Evolutionary conservation across 2,797 vertebrate species (phyloP).

Genomic region (Oreochromis mossambicus): DNA sequence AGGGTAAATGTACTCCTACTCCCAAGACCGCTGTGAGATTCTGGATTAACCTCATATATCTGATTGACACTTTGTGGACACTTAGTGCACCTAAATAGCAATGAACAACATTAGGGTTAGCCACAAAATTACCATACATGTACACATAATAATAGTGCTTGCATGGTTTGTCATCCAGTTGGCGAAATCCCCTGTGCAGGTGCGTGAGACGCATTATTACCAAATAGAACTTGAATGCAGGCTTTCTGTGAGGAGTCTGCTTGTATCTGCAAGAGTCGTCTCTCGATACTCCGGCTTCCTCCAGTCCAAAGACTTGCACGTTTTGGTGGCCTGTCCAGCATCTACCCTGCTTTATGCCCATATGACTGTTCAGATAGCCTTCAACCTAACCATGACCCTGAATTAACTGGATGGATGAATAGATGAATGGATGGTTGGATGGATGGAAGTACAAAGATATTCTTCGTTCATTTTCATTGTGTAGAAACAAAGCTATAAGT

Average conservation of each 20-base stretch:
- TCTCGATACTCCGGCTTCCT: neutral
- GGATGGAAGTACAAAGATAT: neutral
- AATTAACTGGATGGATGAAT: neutral
- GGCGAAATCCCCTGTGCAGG: conserved; percentile 4
- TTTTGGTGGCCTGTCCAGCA: neutral
- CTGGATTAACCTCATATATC: conserved; percentile 6
- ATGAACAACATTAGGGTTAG: conserved; percentile 10
- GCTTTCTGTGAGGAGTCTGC: neutral
- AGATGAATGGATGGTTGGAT: neutral
- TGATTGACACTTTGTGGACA: conserved; percentile 9
- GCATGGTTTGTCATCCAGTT: neutral
- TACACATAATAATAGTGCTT: neutral
- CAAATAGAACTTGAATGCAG: neutral
- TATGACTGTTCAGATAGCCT: neutral
- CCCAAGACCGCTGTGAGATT: neutral
- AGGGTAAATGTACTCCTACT: neutral
- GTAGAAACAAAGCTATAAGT: neutral
- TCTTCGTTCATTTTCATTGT: neutral
- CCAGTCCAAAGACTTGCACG: neutral
- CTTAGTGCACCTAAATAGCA: neutral
- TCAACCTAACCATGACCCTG: neutral
- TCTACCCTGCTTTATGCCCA: neutral
- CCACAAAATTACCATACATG: conserved; percentile 8
- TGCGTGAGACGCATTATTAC: neutral
- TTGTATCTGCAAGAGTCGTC: neutral